Evolutionary conservation across 53 echinoderm and acorn worm species (phyloP).

Genomic region (Antedon mediterranea): DNA sequence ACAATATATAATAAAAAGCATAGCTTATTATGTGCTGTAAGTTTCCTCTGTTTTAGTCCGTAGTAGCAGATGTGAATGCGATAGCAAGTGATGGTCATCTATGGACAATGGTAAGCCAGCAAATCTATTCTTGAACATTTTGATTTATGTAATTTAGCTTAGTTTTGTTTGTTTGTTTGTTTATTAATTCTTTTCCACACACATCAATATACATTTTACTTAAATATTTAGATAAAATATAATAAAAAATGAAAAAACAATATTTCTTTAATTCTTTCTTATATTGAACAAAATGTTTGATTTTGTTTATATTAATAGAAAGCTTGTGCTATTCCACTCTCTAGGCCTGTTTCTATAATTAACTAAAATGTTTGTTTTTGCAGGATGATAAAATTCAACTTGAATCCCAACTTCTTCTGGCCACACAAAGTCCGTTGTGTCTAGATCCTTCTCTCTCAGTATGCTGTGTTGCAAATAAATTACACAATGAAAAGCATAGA

Average conservation of each 20-base stretch:
- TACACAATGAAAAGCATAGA: conserved; percentile 27
- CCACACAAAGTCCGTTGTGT: conserved; percentile 83
- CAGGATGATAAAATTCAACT: conserved; percentile 93
- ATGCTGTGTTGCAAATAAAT: conserved; percentile 15
- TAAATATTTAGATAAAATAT: too few relatives aligned
- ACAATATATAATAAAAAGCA: not conserved
- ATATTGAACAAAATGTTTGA: too few relatives aligned
- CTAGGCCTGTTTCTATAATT: not conserved
- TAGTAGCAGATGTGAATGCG: conserved; percentile 65
- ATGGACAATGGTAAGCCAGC: conserved; percentile 85
- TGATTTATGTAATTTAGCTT: too few relatives aligned
- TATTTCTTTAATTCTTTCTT: too few relatives aligned
- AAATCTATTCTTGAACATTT: too few relatives aligned
- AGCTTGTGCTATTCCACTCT: not conserved
- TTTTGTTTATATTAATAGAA: not conserved
- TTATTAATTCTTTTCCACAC: too few relatives aligned
- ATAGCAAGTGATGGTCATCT: conserved; percentile 60
- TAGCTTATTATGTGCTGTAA: not conserved
- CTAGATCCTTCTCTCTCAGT: conserved; percentile 74
- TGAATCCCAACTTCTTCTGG: conserved; percentile 78
- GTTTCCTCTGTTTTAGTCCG: conserved; percentile 34
- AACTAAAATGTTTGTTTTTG: not conserved
- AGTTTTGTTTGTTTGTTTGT: too few relatives aligned
- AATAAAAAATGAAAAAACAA: too few relatives aligned
- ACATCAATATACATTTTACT: too few relatives aligned